phyloP scores from a whole-genome alignment of 2,797 vertebrate genomes.

The Oryzias sinensis region DNA sequence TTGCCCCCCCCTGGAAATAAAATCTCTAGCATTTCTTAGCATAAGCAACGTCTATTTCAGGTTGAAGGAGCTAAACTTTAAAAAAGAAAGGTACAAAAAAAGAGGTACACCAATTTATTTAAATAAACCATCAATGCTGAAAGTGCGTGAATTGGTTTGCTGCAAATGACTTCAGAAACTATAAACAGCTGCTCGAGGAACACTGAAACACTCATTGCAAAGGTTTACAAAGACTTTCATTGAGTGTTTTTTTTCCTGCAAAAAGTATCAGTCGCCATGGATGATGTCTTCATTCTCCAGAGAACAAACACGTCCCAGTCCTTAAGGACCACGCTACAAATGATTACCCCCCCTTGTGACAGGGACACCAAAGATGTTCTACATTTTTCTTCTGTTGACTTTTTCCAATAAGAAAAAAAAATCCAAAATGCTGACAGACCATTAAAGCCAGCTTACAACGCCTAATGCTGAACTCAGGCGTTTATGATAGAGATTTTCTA shows the following conservation, averaged over 20 bases:
- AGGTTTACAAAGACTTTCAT: conserved; percentile 56
- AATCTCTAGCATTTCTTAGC: conserved; percentile 53
- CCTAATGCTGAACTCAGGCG: conserved; percentile 48
- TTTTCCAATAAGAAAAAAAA: too few species aligned
- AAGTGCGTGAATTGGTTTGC: conserved; percentile 66
- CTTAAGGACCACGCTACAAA: conserved; percentile 44
- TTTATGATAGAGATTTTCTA: conserved; percentile 37
- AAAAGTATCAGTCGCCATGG: conserved; percentile 8
- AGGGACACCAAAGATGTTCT: conserved; percentile 19
- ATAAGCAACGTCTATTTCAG: conserved; percentile 49
- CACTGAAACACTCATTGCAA: conserved; percentile 34
- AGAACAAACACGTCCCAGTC: conserved; percentile 52
- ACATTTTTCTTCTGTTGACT: too few species aligned
- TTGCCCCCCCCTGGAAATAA: conserved; percentile 31
- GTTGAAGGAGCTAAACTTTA: conserved; percentile 54
- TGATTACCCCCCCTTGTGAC: conserved; percentile 41
- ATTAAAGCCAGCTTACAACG: conserved; percentile 11
- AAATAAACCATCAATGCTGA: conserved; percentile 54
- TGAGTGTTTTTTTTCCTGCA: conserved; percentile 21
- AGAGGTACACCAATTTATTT: conserved; percentile 32
- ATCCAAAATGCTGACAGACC: too few species aligned
- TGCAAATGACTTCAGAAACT: conserved; percentile 64
- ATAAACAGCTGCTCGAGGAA: conserved; percentile 68
- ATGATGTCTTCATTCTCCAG: conserved; percentile 38
- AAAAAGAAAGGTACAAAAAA: conserved; percentile 3